Conservation (phyloP, 2,888 invertebrate genomes). For the Hypena proboscidalis region DNA sequence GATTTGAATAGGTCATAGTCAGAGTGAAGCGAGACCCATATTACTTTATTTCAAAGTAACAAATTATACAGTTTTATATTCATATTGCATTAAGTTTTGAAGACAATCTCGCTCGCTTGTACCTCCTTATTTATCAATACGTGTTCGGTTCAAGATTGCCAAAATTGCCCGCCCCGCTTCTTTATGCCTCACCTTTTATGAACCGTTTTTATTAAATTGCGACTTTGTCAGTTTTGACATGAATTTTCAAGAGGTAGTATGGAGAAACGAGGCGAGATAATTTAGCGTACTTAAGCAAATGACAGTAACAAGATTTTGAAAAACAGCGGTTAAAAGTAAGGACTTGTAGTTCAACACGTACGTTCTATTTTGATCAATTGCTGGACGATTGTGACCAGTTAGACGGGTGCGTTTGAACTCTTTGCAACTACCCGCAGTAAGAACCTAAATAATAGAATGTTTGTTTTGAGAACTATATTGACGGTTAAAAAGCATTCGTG, state of each 20-base stretch:
- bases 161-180: too few relatives aligned
- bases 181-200: too few relatives aligned
- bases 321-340: too few relatives aligned
- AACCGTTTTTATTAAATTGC: too few relatives aligned
- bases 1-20: slow-evolving; percentile 19
- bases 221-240: too few relatives aligned
- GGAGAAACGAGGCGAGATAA: too few relatives aligned
- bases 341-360: slow-evolving; percentile 9
- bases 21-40: slow-evolving; percentile 10
- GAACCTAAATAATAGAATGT: too few relatives aligned
- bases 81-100: slow-evolving; percentile 1
- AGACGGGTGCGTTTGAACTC: slow-evolving; percentile 30
- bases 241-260: too few relatives aligned
- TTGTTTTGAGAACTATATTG: too few relatives aligned
- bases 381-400: slow-evolving; percentile 55
- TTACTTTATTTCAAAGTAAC: slow-evolving; percentile 32
- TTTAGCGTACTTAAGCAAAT: too few relatives aligned
- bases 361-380: slow-evolving; percentile 44
- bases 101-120: slow-evolving; percentile 4
- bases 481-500: not conserved
- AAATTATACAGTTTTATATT: slow-evolving; percentile 2
- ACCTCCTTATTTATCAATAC: not conserved
- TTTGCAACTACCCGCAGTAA: not conserved
- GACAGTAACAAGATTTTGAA: too few relatives aligned
- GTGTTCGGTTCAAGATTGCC: too few relatives aligned